Evolutionary conservation across 2,888 invertebrate genomes (phyloP), one percentile per base, ranked within the genome.

Genomic region (Phyllotreta cruciferae): DNA sequence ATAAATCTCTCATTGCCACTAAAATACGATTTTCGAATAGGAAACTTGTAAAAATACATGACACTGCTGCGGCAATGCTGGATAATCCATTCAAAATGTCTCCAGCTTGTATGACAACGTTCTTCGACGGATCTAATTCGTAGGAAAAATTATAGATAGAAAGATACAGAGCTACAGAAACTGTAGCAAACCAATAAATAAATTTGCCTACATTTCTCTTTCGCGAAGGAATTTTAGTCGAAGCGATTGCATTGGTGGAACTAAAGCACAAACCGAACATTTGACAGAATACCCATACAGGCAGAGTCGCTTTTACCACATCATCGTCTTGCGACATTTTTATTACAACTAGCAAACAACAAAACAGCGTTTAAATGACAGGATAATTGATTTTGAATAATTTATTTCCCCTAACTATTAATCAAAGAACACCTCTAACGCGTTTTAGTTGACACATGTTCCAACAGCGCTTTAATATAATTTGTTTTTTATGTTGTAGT

Each of bases 51-150:
- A 70, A 11, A 39, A 68, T 52, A 14, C 66, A 52, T n/a, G 52
- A 55, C 5, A 65, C 7, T 64, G 66, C 66, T 8, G 69, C 54
- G n/a, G 60, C 14, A 14, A 63, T 63, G 38, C 60, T 66, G 11
- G 67, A 65, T 6, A 70, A 24, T 39, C 55, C 56, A 38, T 62
- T 63, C 24, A 71, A 38, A 10, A 66, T 56, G 56, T 70, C 67
- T 11, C 66, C 66, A 41, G 66, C 44, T 57, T 70, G 69, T 4
- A 63, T 63, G n/a, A 69, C 60, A 6, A 62, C 41, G 49, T 70
- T 67, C 9, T 56, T 55, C 5, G 37, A 11, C 11, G 60, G 3
- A 64, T 66, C 55, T 6, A 70, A 42, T 3, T 39, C 54, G 9
- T 56, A 41, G 39, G 44, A 36, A 10, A 63, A 61, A 54, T 64